phyloP scores from a whole-genome alignment of 1,140 invertebrate genomes.

The Bilobella aurantiaca region DNA sequence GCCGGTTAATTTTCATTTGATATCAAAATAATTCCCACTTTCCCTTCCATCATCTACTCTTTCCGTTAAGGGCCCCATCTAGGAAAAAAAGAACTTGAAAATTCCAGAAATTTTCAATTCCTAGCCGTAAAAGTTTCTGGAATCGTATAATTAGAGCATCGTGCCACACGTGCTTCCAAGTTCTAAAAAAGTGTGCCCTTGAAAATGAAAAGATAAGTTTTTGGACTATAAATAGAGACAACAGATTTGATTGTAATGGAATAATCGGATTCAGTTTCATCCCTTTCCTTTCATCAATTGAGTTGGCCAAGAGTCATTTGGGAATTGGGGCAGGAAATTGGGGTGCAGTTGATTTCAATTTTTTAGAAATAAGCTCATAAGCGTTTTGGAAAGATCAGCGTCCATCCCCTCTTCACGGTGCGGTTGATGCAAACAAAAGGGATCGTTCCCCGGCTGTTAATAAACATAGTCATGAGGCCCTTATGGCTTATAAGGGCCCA shows the following conservation, averaged over 20 bases:
- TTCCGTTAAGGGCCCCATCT: too few relatives aligned
- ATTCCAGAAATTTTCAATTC: too few relatives aligned
- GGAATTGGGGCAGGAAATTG: background rate
- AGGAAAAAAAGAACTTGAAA: too few relatives aligned
- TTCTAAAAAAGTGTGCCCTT: background rate
- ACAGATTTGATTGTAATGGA: too few relatives aligned
- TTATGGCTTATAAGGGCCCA: background rate
- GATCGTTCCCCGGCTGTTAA: background rate
- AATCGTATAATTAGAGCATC: too few relatives aligned
- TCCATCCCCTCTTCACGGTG: background rate
- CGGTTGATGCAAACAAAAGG: background rate
- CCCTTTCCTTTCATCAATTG: too few relatives aligned
- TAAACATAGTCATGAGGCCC: too few relatives aligned
- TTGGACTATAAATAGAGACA: background rate
- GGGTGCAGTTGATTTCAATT: background rate
- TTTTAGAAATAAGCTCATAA: background rate
- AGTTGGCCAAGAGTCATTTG: conserved; percentile 3
- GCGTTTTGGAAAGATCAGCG: background rate
- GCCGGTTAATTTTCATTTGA: conserved; percentile 4
- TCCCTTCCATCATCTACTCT: background rate
- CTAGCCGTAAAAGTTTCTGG: too few relatives aligned
- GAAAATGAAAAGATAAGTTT: background rate
- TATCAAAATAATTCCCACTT: background rate
- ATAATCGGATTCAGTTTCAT: conserved; percentile 2
- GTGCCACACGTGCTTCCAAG: background rate